phyloP scores from a whole-genome alignment of 2,888 invertebrate species.

The Sepioteuthis lessoniana region DNA sequence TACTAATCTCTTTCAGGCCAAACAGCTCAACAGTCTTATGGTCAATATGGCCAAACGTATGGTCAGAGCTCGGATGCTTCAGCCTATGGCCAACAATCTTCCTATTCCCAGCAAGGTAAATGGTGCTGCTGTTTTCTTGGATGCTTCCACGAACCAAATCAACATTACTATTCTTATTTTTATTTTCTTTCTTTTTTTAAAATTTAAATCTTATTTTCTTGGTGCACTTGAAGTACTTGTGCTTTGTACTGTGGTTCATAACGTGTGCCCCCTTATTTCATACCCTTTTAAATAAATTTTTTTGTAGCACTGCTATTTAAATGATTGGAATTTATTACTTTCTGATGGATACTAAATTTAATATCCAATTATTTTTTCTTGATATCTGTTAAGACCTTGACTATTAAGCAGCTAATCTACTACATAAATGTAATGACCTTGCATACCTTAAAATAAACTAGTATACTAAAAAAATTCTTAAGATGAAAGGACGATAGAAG shows the following conservation, averaged over 20 bases:
- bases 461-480: too few species aligned
- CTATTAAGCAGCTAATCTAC: too few species aligned
- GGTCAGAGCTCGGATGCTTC: slow-evolving; percentile 46
- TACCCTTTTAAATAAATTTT: too few species aligned
- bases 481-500: too few species aligned
- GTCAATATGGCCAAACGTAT: slow-evolving; percentile 47
- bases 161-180: not conserved
- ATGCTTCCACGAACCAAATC: not conserved
- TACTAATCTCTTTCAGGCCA: slow-evolving; percentile 48
- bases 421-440: too few species aligned
- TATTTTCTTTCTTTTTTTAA: not conserved
- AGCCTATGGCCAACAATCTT: slow-evolving; percentile 47
- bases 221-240: not conserved
- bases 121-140: slow-evolving; percentile 24
- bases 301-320: too few species aligned
- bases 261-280: not conserved
- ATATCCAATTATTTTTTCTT: too few species aligned
- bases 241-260: not conserved
- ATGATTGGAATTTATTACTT: too few species aligned
- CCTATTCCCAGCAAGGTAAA: slow-evolving; percentile 48
- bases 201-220: too few species aligned
- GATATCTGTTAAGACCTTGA: too few species aligned
- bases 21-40: slow-evolving; percentile 46
- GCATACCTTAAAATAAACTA: too few species aligned
- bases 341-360: too few species aligned